Evolutionary conservation across 2,888 invertebrate genomes (phyloP).

Genomic region (Slavum lentiscoides): DNA sequence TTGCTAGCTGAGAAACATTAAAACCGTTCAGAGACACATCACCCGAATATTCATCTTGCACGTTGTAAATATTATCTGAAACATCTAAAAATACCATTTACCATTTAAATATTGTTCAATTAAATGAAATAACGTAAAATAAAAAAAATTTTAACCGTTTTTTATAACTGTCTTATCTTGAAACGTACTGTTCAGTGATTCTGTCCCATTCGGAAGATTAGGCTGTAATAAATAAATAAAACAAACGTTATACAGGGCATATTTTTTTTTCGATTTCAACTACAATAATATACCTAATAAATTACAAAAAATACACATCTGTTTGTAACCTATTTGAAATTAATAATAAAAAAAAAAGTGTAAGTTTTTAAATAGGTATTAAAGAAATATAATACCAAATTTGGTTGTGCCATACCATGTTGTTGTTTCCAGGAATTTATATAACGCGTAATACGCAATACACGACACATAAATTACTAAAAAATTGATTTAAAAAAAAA

Average conservation of each 20-base stretch:
- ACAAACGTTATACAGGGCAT: neutral
- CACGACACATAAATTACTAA: neutral
- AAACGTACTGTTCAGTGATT: conserved; percentile 44
- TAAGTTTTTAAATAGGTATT: neutral
- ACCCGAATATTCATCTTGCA: conserved; percentile 23
- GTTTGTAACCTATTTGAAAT: too few relatives aligned
- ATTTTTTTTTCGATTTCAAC: neutral
- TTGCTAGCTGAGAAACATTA: conserved; percentile 42
- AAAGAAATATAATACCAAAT: neutral
- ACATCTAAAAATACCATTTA: conserved; percentile 5
- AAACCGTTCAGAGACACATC: conserved; percentile 25
- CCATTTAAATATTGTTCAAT: conserved; percentile 2
- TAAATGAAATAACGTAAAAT: neutral
- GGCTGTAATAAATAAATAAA: conserved; percentile 27
- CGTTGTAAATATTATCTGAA: conserved; percentile 13
- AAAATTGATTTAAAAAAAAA: neutral
- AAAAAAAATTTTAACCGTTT: conserved; percentile 24
- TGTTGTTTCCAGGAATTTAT: conserved; percentile 4
- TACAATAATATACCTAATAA: neutral
- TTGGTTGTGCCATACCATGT: conserved; percentile 10
- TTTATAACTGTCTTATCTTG: conserved; percentile 41
- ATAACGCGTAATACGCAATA: neutral
- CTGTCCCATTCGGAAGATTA: conserved; percentile 39
- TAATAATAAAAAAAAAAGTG: neutral
- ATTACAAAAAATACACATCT: neutral